phyloP scores from a whole-genome alignment of 2,113 vertebrate genomes.

The Petromus typicus region DNA sequence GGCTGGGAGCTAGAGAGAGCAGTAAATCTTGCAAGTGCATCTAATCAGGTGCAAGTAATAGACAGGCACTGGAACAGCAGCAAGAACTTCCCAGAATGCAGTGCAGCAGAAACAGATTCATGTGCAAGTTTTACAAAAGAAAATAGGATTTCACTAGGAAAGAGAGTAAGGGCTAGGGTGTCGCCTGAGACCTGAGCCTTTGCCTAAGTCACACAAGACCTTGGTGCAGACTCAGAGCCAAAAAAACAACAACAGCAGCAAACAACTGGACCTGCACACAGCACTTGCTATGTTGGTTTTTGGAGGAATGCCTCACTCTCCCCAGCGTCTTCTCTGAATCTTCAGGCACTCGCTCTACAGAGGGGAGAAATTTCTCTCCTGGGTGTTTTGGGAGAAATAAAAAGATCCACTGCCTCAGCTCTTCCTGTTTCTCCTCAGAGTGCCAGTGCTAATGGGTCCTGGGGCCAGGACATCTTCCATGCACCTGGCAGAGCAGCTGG shows the following conservation, averaged over 20 bases:
- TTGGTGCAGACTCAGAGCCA: not conserved
- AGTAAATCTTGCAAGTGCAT: not conserved
- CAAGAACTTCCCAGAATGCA: not conserved
- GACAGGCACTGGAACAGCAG: not conserved
- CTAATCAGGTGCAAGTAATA: not conserved
- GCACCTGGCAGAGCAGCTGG: not conserved
- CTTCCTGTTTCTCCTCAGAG: not conserved
- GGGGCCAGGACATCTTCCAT: not conserved
- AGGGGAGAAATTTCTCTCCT: slow-evolving; percentile 17
- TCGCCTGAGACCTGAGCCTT: not conserved
- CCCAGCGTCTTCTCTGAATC: not conserved
- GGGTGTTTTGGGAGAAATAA: slow-evolving; percentile 2
- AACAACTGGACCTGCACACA: not conserved
- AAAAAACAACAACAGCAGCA: not conserved
- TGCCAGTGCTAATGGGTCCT: not conserved
- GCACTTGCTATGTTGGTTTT: not conserved
- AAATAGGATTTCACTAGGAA: not conserved
- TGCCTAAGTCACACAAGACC: no score
- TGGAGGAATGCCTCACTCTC: not conserved
- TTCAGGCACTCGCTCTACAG: not conserved
- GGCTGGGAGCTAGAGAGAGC: not conserved
- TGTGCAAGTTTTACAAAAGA: not conserved
- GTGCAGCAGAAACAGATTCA: not conserved
- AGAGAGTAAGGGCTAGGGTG: not conserved
- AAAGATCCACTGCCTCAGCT: not conserved